Evolutionary conservation across 2,797 vertebrate genomes (phyloP), one percentile per base, ranked within the genome.

Genomic region (Avahi laniger): DNA sequence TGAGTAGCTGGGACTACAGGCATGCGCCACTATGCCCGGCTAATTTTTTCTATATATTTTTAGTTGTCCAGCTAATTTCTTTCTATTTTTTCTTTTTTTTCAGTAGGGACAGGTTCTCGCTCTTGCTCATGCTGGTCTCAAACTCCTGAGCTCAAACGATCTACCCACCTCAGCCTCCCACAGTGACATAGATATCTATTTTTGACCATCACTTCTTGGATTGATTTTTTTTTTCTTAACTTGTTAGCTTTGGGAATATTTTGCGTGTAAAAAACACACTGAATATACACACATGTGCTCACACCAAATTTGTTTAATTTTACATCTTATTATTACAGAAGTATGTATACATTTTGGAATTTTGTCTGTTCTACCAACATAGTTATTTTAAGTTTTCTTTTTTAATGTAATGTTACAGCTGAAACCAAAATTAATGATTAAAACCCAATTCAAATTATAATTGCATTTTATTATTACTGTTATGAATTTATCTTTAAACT

Each of bases 361-460:
- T 94, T 90, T 94, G 73, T 93, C 70, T 75, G 35, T 75, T 87
- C 5, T 83, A 83, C 59, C 14, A 88, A 83, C 26, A 93, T 41
- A 83, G 26, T 92, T n/a, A 73, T 63, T 63, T 52, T 33, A 35
- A 35, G 17, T 73, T 88, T 85, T 89, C 20, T 52, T n/a, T 90
- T 79, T 93, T 28, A 84, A 93, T 91, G 5, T 48, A 91, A 83
- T 75, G 3, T 52, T 87, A 87, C 1, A 24, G 8, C 65, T 89
- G 80, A 63, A 90, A 94, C 92, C 17, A 57, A 95, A 91, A 88
- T 28, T 61, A 73, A 73, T 92, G 54, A 94, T 79, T 80, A 73
- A 61, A 87, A 93, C 14, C 52, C 24, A 92, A 35, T 87, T 91
- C 83, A 41, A 79, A 93, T 93, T 95, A 73, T 93, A 97, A 90